Percentiles rank a stretch among this genome's conserved stretches.
Conservation (phyloP, 2,888 invertebrate genomes). For the Sphinx pinastri region DNA sequence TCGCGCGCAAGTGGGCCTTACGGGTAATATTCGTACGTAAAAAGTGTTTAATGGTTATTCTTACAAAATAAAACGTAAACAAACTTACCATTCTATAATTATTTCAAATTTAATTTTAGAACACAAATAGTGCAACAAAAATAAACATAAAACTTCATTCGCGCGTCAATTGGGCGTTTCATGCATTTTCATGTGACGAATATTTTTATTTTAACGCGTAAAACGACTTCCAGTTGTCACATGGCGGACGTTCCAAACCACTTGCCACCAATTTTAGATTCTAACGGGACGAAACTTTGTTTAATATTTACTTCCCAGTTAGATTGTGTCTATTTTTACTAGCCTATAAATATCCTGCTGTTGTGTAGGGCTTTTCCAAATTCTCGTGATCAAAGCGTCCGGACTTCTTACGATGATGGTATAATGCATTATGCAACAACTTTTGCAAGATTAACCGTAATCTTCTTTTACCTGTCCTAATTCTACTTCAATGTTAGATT, state of each 20-base stretch:
- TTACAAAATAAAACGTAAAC: background rate
- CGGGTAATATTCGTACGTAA: too few relatives aligned
- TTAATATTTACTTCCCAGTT: background rate
- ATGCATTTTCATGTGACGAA: conserved; percentile 16
- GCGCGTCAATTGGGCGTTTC: conserved; percentile 1
- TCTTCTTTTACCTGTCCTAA: too few relatives aligned
- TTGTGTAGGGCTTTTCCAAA: background rate
- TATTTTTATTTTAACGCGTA: conserved; percentile 11
- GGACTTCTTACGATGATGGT: too few relatives aligned
- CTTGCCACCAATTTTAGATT: conserved; percentile 4
- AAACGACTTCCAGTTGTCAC: background rate
- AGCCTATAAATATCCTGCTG: background rate
- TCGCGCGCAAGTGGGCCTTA: too few relatives aligned
- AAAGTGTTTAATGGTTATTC: too few relatives aligned
- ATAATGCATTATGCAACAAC: too few relatives aligned
- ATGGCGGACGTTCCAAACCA: conserved; percentile 15
- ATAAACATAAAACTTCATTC: conserved; percentile 7
- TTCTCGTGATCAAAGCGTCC: background rate
- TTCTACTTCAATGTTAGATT: too few relatives aligned
- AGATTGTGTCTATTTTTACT: background rate
- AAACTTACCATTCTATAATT: conserved; percentile 5
- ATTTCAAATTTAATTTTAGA: conserved; percentile 1
- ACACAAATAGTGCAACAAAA: conserved; percentile 13
- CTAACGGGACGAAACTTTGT: too few relatives aligned
- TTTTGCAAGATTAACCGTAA: too few relatives aligned